Base-by-base conservation (phyloP, 2,113 vertebrate genomes). In the Halcyon malimbica region DNA sequence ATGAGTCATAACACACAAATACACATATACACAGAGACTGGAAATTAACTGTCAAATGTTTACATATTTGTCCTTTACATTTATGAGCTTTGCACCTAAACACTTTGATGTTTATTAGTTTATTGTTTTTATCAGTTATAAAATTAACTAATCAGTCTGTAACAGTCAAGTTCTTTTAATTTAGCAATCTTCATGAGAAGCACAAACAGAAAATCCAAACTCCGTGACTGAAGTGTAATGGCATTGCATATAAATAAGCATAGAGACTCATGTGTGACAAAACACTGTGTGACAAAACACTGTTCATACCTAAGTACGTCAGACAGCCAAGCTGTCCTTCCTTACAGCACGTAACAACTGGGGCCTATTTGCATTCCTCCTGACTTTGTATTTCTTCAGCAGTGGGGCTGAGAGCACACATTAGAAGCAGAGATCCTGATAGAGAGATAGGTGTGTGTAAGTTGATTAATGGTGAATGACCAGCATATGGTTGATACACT, bases 381-480 rank as follows among this genome's bases (percentile, higher is more conserved):
- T 54, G 81, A 28, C 25, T 69, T 82, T 53, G 14, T 74, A 62
- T 76, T 93, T 82, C 83, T 79, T 59, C 35, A 73, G 48, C 50
- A 93, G 42, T 33, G 26, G 21, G n/a, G 51, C 88, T 90, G 44
- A 83, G 19, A 5, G 51, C 93, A 71, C 37, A 51, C 29, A 21
- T 0, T 54, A 68, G n/a, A 54, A 85, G 71, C 74, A 37, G 65
- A 93, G 82, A 83, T 76, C 62, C 70, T 69, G 29, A 41, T 5
- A 75, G 56, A 90, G 78, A 84, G 70, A 90, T 18, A 93, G 64
- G 63, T 33, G 46, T 48, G 67, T 60, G 67, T 65, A 78, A 51
- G n/a, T 44, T 96, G 93, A 94, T 89, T 94, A 95, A 87, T 73
- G 77, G 41, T 67, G 64, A 96, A 96, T 83, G 77, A 82, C 60